phyloP scores from a whole-genome alignment of 2,888 invertebrate species.

The Noctua janthina region DNA sequence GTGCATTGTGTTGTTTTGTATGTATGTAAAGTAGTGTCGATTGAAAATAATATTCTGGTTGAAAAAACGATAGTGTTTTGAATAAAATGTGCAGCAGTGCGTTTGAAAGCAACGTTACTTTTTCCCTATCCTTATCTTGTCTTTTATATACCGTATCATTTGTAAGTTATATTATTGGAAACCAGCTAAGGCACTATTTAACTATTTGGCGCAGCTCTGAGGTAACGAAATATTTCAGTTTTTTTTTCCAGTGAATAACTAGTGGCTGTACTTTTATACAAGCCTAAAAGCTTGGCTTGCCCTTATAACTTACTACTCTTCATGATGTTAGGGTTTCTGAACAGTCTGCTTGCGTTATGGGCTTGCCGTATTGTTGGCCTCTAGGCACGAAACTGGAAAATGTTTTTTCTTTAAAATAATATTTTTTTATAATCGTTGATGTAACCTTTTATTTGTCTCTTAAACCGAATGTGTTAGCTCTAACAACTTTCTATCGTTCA shows the following conservation, averaged over 20 bases:
- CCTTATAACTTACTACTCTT: too few relatives aligned
- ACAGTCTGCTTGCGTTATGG: too few relatives aligned
- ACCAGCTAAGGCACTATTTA: neutral
- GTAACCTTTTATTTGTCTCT: neutral
- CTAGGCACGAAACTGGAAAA: too few relatives aligned
- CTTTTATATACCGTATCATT: neutral
- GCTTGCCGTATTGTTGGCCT: too few relatives aligned
- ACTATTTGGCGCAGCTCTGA: neutral
- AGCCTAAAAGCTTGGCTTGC: too few relatives aligned
- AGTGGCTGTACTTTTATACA: too few relatives aligned
- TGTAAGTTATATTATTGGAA: neutral
- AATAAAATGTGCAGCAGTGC: constrained; percentile 54
- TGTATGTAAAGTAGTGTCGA: constrained; percentile 11
- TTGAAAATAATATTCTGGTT: constrained; percentile 17
- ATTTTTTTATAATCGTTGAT: neutral
- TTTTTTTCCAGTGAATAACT: too few relatives aligned
- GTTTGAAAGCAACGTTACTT: neutral
- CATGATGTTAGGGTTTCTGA: too few relatives aligned
- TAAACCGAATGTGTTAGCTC: neutral
- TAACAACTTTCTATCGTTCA: neutral
- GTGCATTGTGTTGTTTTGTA: constrained; percentile 40
- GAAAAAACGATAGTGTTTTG: constrained; percentile 37
- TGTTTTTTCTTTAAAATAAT: too few relatives aligned
- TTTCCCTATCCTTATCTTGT: too few relatives aligned
- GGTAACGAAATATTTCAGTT: neutral